These are phyloP conservation scores for Hydropsyche betteni DNA, from an alignment of 2,888 invertebrate species.

Conservation along the genomic window DNA sequence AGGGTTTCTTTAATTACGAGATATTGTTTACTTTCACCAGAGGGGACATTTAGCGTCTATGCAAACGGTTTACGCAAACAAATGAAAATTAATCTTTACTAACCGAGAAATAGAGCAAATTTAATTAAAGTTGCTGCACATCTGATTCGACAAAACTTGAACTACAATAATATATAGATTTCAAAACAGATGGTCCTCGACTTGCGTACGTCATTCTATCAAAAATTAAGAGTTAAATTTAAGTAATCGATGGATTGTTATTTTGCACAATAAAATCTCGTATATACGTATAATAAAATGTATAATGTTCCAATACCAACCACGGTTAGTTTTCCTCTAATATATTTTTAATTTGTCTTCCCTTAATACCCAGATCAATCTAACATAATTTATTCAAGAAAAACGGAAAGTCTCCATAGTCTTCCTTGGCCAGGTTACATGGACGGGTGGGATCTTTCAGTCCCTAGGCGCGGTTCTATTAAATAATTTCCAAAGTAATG, in stretches of 20 bases:
- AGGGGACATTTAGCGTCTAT: constrained; percentile 29
- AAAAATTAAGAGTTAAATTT: too few species aligned
- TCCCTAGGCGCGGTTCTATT: constrained; percentile 12
- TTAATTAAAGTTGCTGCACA: constrained; percentile 26
- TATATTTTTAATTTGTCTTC: neutral
- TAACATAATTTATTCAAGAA: constrained; percentile 27
- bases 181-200: too few species aligned
- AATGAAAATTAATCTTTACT: constrained; percentile 32
- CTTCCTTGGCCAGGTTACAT: neutral
- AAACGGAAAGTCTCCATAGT: neutral
- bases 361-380: neutral
- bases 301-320: too few species aligned
- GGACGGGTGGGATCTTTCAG: neutral
- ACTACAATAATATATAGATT: too few species aligned
- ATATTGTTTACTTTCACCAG: constrained; percentile 32
- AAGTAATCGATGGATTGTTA: too few species aligned
- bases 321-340: too few species aligned
- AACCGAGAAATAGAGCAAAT: constrained; percentile 32
- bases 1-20: constrained; percentile 33
- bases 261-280: too few species aligned
- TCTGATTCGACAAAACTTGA: constrained; percentile 8
- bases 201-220: too few species aligned
- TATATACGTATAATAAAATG: too few species aligned
- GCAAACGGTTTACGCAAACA: constrained; percentile 30
- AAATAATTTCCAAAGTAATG: constrained; percentile 42